These are phyloP conservation scores for Carollia perspicillata DNA, from an alignment of 2,113 vertebrate genomes.

Conservation along the genomic window DNA sequence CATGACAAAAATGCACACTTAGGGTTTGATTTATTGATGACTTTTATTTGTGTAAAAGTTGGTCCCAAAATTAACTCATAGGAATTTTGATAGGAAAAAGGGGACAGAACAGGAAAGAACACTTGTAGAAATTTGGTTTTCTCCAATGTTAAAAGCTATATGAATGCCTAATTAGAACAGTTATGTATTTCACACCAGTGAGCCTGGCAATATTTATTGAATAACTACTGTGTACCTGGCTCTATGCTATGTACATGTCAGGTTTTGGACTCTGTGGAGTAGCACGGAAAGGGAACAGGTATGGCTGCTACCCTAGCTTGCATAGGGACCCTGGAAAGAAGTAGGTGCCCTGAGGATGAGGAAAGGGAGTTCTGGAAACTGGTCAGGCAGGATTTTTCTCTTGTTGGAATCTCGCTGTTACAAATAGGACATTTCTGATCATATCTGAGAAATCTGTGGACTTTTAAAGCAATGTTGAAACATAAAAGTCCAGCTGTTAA, in stretches of 20 bases:
- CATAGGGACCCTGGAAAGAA: neutral
- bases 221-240: neutral
- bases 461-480: neutral
- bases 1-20: neutral
- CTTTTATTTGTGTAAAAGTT: constrained; percentile 18
- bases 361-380: neutral
- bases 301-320: neutral
- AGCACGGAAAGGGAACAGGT: neutral
- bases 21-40: neutral
- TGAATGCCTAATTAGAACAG: neutral
- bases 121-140: neutral
- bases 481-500: neutral
- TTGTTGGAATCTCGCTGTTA: neutral
- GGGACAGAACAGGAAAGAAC: neutral
- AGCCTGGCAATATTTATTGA: neutral
- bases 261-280: neutral
- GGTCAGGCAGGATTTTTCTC: neutral
- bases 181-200: neutral
- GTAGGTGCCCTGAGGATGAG: neutral
- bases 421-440: neutral
- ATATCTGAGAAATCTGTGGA: neutral
- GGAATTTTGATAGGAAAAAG: neutral
- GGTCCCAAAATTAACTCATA: neutral
- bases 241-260: neutral
- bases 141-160: neutral